Percentiles rank a stretch among this genome's conserved stretches.
These are phyloP conservation scores for Dendrolimus punctatus DNA, from an alignment of 1,140 invertebrate species.

Conservation along the genomic window DNA sequence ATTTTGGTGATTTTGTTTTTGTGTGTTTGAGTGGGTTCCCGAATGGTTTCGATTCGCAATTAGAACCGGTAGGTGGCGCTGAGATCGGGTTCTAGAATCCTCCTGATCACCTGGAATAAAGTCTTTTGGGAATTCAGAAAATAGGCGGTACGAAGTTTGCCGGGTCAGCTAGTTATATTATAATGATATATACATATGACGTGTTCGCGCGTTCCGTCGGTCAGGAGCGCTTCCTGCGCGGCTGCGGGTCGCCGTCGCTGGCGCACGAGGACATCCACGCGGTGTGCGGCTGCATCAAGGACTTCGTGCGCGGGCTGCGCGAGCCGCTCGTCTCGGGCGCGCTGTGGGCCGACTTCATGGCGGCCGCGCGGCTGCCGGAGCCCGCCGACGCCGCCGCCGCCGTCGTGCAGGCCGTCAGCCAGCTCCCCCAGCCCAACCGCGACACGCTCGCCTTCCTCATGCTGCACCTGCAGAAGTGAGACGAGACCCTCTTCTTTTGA, in stretches of 20 bases:
- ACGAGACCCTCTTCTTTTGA: too few species aligned
- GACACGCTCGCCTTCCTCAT: slow-evolving; percentile 89
- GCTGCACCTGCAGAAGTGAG: slow-evolving; percentile 80
- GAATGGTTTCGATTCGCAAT: too few species aligned
- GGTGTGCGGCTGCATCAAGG: slow-evolving; percentile 76
- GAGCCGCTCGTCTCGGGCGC: slow-evolving; percentile 87
- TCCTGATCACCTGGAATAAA: too few species aligned
- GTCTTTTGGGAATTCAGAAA: too few species aligned
- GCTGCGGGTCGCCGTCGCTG: slow-evolving; percentile 57
- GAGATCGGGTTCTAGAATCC: too few species aligned
- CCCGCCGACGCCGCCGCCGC: slow-evolving; percentile 48
- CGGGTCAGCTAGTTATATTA: too few species aligned
- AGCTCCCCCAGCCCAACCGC: slow-evolving; percentile 86
- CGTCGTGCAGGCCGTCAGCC: slow-evolving; percentile 79
- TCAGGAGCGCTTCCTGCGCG: slow-evolving; percentile 65
- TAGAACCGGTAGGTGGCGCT: too few species aligned
- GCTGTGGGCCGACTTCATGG: slow-evolving; percentile 77
- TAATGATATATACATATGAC: too few species aligned
- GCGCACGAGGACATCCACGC: slow-evolving; percentile 55
- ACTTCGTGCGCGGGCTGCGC: slow-evolving; percentile 85
- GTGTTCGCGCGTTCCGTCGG: too few species aligned
- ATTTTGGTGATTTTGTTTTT: too few species aligned
- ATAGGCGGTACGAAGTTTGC: too few species aligned
- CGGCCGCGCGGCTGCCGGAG: slow-evolving; percentile 63
- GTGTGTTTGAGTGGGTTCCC: too few species aligned